These are phyloP conservation scores for Meleagris gallopavo DNA, from an alignment of 2,113 vertebrate genomes.

Conservation along the genomic window DNA sequence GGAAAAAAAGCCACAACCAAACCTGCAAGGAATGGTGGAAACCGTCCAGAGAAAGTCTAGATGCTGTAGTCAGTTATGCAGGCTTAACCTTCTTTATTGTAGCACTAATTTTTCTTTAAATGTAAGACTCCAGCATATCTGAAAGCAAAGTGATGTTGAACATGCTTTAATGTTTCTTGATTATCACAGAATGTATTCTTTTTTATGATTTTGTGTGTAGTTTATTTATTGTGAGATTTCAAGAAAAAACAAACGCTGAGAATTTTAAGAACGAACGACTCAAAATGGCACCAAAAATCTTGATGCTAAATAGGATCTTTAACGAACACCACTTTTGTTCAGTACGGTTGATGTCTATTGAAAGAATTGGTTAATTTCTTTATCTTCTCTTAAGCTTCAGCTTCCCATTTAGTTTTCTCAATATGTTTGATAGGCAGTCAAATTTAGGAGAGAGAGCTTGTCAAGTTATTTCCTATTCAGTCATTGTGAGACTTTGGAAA, in stretches of 20 bases:
- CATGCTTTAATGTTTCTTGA: neutral
- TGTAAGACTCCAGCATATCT: neutral
- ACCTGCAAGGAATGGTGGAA: neutral
- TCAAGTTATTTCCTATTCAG: neutral
- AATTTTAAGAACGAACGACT: neutral
- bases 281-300: neutral
- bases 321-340: neutral
- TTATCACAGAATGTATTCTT: neutral
- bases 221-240: neutral
- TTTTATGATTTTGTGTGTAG: neutral
- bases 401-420: neutral
- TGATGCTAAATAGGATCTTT: neutral
- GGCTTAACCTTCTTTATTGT: neutral
- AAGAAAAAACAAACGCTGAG: neutral
- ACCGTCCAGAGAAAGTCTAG: neutral
- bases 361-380: neutral
- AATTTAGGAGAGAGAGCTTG: neutral
- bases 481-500: neutral
- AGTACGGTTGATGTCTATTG: neutral
- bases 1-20: neutral
- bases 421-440: neutral
- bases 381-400: neutral
- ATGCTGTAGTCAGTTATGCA: neutral
- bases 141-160: neutral
- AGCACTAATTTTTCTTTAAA: neutral